phyloP scores from a whole-genome alignment of 2,888 invertebrate species.

The Cyaniris semiargus region DNA sequence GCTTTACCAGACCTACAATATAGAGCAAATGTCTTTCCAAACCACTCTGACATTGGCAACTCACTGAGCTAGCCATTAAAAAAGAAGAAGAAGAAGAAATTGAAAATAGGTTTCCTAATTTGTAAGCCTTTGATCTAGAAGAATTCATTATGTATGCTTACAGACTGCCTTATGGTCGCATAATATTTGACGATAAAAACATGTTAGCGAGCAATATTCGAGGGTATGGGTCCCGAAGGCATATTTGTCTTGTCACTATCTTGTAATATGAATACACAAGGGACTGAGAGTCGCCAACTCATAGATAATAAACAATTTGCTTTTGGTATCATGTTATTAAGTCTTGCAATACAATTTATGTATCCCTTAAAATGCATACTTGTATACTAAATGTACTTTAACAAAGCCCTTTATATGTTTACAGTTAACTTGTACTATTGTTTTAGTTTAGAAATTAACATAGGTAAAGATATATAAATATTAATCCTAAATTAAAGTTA shows the following conservation, averaged over 20 bases:
- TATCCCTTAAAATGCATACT: neutral
- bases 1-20: too few relatives aligned
- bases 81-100: too few relatives aligned
- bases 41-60: too few relatives aligned
- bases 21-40: too few relatives aligned
- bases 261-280: slow-evolving; percentile 10
- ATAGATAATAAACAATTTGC: slow-evolving; percentile 16
- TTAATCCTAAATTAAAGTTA: too few relatives aligned
- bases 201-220: slow-evolving; percentile 51
- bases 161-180: neutral
- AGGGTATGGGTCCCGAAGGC: slow-evolving; percentile 34
- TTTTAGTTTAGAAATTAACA: neutral
- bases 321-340: neutral
- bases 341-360: neutral
- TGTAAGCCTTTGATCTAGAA: neutral
- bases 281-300: neutral
- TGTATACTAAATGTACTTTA: neutral
- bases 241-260: slow-evolving; percentile 17
- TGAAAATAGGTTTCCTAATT: neutral
- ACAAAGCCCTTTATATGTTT: neutral
- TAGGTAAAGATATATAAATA: too few relatives aligned
- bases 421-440: neutral
- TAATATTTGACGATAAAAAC: neutral
- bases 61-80: too few relatives aligned
- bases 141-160: neutral